Conservation (phyloP, 1,140 invertebrate genomes). For the Spodoptera litura region DNA sequence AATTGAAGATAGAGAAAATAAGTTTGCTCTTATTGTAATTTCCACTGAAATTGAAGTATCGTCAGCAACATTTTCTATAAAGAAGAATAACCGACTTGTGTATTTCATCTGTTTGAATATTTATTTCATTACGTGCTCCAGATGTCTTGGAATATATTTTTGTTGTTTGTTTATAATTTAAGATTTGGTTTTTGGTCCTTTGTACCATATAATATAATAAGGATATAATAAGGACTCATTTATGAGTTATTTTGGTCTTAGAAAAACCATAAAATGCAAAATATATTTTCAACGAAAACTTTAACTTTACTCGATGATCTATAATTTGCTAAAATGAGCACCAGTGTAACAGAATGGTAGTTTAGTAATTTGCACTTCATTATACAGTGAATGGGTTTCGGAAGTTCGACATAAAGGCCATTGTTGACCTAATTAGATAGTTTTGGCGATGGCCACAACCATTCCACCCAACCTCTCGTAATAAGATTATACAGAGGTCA, state of each 20-base stretch:
- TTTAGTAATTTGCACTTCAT: constrained; percentile 29
- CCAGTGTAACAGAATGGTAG: not conserved
- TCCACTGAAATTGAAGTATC: not conserved
- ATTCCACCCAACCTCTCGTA: not conserved
- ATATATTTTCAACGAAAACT: no score
- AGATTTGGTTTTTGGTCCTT: no score
- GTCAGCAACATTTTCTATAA: not conserved
- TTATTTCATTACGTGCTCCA: not conserved
- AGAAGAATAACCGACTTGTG: not conserved
- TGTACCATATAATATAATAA: no score
- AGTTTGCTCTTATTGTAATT: constrained; percentile 8
- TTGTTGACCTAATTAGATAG: constrained; percentile 25
- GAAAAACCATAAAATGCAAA: no score
- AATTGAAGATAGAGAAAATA: constrained; percentile 1
- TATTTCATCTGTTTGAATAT: not conserved
- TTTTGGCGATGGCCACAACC: constrained; percentile 6
- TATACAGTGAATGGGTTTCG: constrained; percentile 5
- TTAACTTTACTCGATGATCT: no score
- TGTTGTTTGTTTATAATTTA: no score
- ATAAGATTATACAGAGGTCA: not conserved
- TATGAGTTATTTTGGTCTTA: no score
- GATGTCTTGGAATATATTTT: no score
- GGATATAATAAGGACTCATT: no score
- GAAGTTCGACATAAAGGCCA: constrained; percentile 10
- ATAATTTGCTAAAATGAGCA: no score